A percentile compares a stretch with the other conserved stretches of the same genome.
Evolutionary conservation across 2,113 vertebrate genomes (phyloP).

Genomic region (Rhinopomastus cyanomelas): DNA sequence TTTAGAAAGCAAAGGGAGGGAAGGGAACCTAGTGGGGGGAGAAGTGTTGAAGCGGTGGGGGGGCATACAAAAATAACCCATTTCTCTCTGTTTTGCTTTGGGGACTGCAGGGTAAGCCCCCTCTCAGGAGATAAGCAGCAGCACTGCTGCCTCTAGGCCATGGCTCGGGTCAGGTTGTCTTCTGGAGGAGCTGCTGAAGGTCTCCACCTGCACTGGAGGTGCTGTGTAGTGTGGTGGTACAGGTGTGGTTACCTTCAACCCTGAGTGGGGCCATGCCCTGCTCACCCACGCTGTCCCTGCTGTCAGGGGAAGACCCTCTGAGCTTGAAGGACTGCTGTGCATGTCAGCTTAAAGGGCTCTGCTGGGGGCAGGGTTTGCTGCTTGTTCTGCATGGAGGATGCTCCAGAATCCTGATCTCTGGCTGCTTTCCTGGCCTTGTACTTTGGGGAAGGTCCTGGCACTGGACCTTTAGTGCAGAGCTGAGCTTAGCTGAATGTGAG

Average conservation of each 20-base stretch:
- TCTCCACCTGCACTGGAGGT: neutral
- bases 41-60: neutral
- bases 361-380: neutral
- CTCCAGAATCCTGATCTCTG: neutral
- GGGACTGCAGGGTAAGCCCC: neutral
- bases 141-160: fast-evolving
- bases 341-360: fast-evolving
- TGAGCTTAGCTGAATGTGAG: neutral
- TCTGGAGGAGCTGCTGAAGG: neutral
- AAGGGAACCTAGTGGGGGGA: fast-evolving
- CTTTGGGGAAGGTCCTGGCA: neutral
- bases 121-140: neutral
- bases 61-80: neutral
- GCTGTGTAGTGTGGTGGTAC: neutral
- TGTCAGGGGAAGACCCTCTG: neutral
- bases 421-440: neutral
- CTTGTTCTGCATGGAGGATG: fast-evolving
- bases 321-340: fast-evolving
- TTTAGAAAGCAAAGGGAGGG: neutral
- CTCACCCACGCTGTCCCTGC: fast-evolving
- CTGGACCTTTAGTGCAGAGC: fast-evolving
- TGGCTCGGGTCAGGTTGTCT: neutral
- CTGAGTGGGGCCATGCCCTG: fast-evolving
- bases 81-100: neutral
- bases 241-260: neutral